Conservation (phyloP, 35 echinoderm and acorn worm genomes). For the Ptychodera flava region DNA sequence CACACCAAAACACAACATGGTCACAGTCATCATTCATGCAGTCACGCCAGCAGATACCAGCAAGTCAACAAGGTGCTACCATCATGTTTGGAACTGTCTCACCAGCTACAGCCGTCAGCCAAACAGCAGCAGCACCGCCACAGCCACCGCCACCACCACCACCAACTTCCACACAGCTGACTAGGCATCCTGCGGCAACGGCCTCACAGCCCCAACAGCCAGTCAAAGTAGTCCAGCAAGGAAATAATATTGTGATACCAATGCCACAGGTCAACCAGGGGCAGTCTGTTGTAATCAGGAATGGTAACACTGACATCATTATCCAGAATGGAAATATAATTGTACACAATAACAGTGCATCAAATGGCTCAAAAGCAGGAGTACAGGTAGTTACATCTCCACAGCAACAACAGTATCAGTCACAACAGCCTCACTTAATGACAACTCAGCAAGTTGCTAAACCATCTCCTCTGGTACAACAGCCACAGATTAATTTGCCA, state of each 20-base stretch:
- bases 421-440: not conserved
- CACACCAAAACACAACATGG: not conserved
- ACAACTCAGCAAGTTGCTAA: not conserved
- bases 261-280: not conserved
- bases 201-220: not conserved
- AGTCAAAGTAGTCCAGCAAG: not conserved
- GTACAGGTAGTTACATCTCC: not conserved
- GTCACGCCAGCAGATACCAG: not conserved
- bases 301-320: not conserved
- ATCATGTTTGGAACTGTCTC: not conserved
- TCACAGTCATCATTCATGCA: not conserved
- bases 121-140: too few species aligned
- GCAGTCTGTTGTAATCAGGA: not conserved
- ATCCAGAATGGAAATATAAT: not conserved
- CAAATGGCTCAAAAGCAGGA: not conserved
- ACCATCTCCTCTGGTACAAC: not conserved
- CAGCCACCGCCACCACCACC: not conserved
- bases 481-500: not conserved
- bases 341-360: not conserved
- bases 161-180: not conserved
- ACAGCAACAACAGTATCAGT: not conserved
- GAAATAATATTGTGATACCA: not conserved
- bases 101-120: too few species aligned
- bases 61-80: not conserved
- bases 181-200: not conserved